phyloP scores from a whole-genome alignment of 2,888 invertebrate genomes.

The Acanthosoma haemorrhoidale region DNA sequence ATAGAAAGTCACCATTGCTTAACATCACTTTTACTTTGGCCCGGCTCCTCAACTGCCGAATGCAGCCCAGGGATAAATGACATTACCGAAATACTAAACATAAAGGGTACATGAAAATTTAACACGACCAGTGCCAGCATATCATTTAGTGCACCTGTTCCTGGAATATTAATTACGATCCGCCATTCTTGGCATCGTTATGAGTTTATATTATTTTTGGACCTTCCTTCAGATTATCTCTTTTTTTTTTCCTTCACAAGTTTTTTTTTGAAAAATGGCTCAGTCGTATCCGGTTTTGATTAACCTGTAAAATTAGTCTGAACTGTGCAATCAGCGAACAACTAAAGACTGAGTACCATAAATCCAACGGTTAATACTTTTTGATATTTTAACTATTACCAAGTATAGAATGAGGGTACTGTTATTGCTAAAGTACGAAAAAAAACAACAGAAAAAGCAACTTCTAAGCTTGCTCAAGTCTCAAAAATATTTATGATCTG shows the following conservation, averaged over 20 bases:
- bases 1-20: neutral
- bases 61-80: neutral
- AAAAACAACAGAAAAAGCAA: no score
- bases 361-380: no score
- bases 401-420: no score
- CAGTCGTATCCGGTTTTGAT: neutral
- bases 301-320: no score
- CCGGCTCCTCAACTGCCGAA: neutral
- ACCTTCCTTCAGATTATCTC: neutral
- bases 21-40: conserved; percentile 9
- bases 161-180: neutral
- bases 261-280: neutral
- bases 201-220: no score
- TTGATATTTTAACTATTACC: no score
- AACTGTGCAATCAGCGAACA: no score
- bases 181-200: neutral
- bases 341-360: no score
- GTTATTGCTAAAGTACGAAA: no score
- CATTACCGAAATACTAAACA: neutral
- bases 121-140: neutral
- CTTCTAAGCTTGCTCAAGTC: no score
- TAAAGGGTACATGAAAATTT: neutral
- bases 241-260: neutral
- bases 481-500: no score
- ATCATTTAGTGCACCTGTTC: neutral